These are phyloP conservation scores for Trididemnum miniatum DNA, from an alignment of 23 tunicate species.

Conservation along the genomic window DNA sequence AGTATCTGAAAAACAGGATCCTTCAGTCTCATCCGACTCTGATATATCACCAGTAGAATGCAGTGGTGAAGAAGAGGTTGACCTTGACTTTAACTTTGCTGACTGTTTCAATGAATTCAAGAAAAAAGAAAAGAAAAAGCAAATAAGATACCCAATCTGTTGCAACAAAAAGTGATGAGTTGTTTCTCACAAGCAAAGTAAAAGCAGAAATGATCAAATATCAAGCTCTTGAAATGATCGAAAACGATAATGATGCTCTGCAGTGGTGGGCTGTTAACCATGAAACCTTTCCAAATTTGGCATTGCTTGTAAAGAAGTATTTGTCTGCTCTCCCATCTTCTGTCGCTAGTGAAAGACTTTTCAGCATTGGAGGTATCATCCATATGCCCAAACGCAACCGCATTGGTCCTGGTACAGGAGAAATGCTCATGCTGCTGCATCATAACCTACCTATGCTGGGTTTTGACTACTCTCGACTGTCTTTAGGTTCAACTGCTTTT, in stretches of 20 bases:
- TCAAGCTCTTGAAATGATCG: background rate
- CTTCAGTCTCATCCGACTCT: background rate
- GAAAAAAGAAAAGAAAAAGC: background rate
- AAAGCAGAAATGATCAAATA: background rate
- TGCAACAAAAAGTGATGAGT: background rate
- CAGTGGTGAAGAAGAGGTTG: background rate
- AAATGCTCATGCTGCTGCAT: conserved; percentile 14
- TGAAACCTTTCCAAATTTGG: background rate
- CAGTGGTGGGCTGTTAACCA: conserved; percentile 16
- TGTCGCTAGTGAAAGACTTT: conserved; percentile 12
- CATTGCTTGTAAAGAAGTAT: background rate
- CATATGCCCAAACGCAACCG: conserved; percentile 9
- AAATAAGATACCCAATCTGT: background rate
- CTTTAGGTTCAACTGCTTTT: too few relatives aligned
- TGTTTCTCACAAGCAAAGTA: background rate
- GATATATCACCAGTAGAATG: background rate
- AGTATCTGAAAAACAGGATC: background rate
- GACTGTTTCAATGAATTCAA: background rate
- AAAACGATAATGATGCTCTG: background rate
- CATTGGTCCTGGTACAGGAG: background rate
- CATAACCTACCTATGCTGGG: background rate
- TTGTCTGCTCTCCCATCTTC: conserved; percentile 16
- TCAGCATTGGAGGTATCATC: conserved; percentile 20
- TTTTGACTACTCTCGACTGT: too few relatives aligned
- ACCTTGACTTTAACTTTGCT: background rate